These are phyloP conservation scores for Zootoca vivipara DNA, from an alignment of 2,113 vertebrate species.

Conservation along the genomic window DNA sequence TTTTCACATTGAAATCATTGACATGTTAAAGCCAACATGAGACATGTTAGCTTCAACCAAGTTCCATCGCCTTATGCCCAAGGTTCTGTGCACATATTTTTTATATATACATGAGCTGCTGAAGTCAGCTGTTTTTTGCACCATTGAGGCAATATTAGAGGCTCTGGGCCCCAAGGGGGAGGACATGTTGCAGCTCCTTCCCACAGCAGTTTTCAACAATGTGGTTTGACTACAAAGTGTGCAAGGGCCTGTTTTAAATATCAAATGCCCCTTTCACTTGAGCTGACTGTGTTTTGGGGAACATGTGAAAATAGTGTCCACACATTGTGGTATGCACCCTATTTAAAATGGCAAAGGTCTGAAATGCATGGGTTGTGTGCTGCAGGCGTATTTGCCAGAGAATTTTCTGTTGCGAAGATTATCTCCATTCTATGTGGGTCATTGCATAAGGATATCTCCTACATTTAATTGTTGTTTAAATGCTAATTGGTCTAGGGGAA, in stretches of 20 bases:
- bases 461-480: conserved; percentile 61
- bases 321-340: not conserved
- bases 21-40: not conserved
- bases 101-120: not conserved
- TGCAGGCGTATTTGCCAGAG: not conserved
- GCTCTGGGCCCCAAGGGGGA: not conserved
- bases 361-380: not conserved
- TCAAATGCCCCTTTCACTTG: not conserved
- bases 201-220: not conserved
- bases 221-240: not conserved
- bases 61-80: not conserved
- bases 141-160: not conserved
- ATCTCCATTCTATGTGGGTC: conserved; percentile 36
- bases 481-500: conserved; percentile 43
- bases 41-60: not conserved
- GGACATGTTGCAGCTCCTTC: not conserved
- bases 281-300: not conserved
- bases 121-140: not conserved
- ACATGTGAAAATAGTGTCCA: not conserved
- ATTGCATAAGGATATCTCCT: conserved; percentile 43
- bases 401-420: conserved; percentile 32
- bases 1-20: not conserved
- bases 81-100: not conserved
- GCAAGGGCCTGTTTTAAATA: not conserved
- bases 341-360: not conserved